These are phyloP conservation scores for Andinoacara biseriatus DNA, from an alignment of 2,113 vertebrate species.

Conservation along the genomic window DNA sequence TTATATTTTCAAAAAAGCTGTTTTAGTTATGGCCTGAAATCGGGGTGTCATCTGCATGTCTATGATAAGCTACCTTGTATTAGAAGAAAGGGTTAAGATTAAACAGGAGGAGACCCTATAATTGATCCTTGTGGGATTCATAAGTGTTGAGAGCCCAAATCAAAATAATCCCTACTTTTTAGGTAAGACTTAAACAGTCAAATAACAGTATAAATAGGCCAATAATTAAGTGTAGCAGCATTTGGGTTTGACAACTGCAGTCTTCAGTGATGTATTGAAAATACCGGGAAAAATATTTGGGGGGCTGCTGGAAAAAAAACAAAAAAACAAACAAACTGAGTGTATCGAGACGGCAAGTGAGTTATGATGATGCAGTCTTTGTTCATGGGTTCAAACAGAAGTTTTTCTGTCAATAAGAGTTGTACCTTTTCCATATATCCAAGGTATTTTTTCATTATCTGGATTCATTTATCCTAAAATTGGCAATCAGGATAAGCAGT, in stretches of 20 bases:
- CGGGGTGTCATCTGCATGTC: neutral
- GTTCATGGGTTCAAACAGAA: neutral
- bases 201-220: neutral
- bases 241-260: neutral
- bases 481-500: neutral
- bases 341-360: neutral
- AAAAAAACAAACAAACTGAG: neutral
- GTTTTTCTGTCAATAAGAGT: neutral
- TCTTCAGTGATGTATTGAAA: accelerated
- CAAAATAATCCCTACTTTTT: neutral
- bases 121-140: neutral
- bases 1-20: neutral
- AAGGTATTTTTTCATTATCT: neutral
- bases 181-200: neutral
- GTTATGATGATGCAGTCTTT: neutral
- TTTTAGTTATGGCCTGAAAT: accelerated
- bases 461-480: neutral
- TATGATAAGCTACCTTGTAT: accelerated
- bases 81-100: accelerated
- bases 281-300: neutral
- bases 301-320: neutral
- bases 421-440: accelerated
- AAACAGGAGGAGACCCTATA: accelerated
- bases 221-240: neutral
- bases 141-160: neutral